Base-by-base conservation (phyloP, 2,113 vertebrate genomes). In the Silurus asotus region DNA sequence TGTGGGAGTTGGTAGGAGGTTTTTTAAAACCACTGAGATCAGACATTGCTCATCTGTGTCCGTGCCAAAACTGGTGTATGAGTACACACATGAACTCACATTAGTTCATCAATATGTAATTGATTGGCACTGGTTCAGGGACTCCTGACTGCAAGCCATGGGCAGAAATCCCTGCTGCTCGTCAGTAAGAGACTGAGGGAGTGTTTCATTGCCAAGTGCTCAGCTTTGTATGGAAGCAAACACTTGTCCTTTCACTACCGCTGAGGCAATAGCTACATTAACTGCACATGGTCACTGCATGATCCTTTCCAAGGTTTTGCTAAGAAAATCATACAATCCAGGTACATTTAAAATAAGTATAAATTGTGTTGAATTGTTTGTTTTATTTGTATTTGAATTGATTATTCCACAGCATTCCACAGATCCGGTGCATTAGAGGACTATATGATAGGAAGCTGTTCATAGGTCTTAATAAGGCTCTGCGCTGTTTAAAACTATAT, bases 21-120 rank as follows among this genome's bases (percentile, higher is more conserved):
- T 58, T 86, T 58, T 81, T 62, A 86, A 19, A 86, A 70, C 62
- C 58, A 75, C 67, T 56, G 85, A 82, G 79, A 62, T 82, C 58
- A 76, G 83, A 84, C 37, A 80, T 53, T 83, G 59, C 59, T 82
- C 69, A 79, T 79, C 28, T 85, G 75, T 51, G 55, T 88, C 91
- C 85, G 67, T 83, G 88, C 91, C 92, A 91, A 91, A 93, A 88
- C 89, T 88, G 90, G 88, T 84, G 87, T 53, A 89, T 53, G 37
- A 85, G 89, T 77, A 89, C 92, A 88, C 86, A 86, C 91, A 75
- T 90, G 90, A 92, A 77, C 89, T 88, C 87, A 89, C 90, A 92
- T 83, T 90, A 87, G 84, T 90, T 92, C 90, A 92, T 92, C 90
- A 92, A 91, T 91, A 91, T 61, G 81, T 87, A 89, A 92, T 89